These are phyloP conservation scores for Acrocephalus kingi DNA, from an alignment of 2,113 vertebrate genomes.

Conservation along the genomic window DNA sequence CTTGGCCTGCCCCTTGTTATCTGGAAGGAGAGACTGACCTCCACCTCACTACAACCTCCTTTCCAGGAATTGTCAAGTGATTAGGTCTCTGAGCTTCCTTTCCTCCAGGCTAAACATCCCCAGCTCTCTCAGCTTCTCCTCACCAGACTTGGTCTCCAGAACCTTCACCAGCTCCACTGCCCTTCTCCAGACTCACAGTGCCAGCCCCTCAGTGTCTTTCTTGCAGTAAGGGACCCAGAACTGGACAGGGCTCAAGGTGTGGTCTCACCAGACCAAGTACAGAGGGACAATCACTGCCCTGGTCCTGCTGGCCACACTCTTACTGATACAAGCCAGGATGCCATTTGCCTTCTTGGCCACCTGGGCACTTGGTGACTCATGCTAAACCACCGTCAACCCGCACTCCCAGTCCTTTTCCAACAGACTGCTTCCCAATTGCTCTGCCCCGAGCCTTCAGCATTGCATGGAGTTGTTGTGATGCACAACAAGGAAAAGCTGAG, in stretches of 20 bases:
- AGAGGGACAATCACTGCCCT: background rate
- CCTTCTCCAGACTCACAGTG: background rate
- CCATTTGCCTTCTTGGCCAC: background rate
- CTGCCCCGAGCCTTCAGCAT: background rate
- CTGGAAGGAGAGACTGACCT: rapidly evolving
- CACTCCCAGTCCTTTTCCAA: background rate
- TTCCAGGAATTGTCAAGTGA: background rate
- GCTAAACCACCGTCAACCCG: background rate
- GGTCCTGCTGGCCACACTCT: rapidly evolving
- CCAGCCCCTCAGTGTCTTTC: background rate
- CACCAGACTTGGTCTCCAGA: background rate
- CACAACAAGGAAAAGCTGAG: background rate
- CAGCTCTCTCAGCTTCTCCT: background rate
- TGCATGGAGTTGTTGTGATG: background rate
- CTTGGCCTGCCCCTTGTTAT: background rate
- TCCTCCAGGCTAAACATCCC: background rate
- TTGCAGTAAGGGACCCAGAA: rapidly evolving
- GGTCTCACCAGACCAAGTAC: rapidly evolving
- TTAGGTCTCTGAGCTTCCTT: background rate
- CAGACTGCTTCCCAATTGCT: background rate
- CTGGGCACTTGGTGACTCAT: rapidly evolving
- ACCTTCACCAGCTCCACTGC: rapidly evolving
- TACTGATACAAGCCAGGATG: background rate
- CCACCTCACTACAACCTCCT: background rate
- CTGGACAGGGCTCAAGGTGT: rapidly evolving